A percentile compares a stretch with the other conserved stretches of the same genome.
These are phyloP conservation scores for Isotomurus palustris DNA, from an alignment of 2,888 invertebrate species.

Conservation along the genomic window DNA sequence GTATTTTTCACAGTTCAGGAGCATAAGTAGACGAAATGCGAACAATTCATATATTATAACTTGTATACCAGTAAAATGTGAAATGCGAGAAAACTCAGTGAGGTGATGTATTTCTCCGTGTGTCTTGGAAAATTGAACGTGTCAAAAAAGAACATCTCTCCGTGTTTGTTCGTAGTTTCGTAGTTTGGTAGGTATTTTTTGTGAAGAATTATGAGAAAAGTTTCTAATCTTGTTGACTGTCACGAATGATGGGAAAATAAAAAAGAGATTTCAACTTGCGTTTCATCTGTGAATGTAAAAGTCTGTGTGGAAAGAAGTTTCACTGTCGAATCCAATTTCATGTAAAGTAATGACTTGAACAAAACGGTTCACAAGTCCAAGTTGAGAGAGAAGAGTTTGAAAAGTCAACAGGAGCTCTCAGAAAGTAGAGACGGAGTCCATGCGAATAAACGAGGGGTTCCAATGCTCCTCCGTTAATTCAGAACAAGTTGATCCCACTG, in stretches of 20 bases:
- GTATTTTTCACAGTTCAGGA: neutral
- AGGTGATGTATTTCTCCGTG: slow-evolving; percentile 11
- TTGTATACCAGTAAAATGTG: no score
- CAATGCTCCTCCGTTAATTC: no score
- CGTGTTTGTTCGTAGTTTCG: slow-evolving; percentile 2
- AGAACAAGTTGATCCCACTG: no score
- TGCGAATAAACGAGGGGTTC: no score
- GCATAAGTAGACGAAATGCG: neutral
- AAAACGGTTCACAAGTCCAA: no score
- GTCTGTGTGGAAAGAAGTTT: no score
- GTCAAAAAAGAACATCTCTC: slow-evolving; percentile 10
- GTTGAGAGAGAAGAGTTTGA: no score
- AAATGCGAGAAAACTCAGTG: no score
- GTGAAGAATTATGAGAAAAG: neutral
- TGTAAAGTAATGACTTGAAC: no score
- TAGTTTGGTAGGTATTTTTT: neutral
- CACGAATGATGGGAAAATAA: slow-evolving; percentile 5
- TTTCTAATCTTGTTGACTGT: slow-evolving; percentile 4
- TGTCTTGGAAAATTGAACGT: slow-evolving; percentile 27
- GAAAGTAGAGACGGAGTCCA: no score
- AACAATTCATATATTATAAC: neutral
- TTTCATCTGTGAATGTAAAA: neutral
- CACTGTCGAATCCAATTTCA: neutral
- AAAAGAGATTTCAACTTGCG: neutral
- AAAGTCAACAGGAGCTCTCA: no score